Evolutionary conservation across 1,140 invertebrate species (phyloP), one percentile per base, ranked within the genome.

Genomic region (Lepidostoma basale): DNA sequence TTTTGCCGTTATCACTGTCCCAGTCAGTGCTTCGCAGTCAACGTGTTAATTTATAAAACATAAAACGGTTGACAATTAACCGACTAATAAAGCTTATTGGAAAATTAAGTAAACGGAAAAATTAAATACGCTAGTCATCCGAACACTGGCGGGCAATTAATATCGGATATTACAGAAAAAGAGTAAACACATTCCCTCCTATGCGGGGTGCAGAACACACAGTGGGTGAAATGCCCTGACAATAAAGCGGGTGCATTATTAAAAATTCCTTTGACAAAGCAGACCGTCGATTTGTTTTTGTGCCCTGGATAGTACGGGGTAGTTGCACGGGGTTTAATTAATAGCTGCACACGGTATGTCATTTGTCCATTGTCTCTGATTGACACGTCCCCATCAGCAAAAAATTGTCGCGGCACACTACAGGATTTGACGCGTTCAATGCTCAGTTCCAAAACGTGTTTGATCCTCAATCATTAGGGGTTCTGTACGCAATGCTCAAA

Each of bases 261-360:
- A 81, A 81, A 81, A 82, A 82, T 82, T 81, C 78, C 75, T 81
- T 81, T 82, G 78, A 77, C 75, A 77, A 75, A 26, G 36, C 70
- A 76, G 76, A 75, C 67, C 76, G 74, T 77, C 80, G 78, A 79
- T 80, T 79, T 79, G 78, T 78, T 75, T 77, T 62, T 62, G 42
- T 62, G 47, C 25, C 20, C 28, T 54, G 25, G 10, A 3, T 22
- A 25, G 6, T 49, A 23, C 3, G n/a, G 44, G 22, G 22, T 52
- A 20, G 30, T n/a, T 59, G 56, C 40, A 47, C n/a, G 39, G 4
- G 54, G 16, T 67, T 67, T 67, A 67, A 67, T 67, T 67, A 67
- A 67, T 67, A 67, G 54, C 10, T 47, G 20, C 20, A 33, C 65
- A 60, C 28, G 33, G 49, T 30, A 40, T 40, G 65, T 60, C 65